Conservation (phyloP, 1,140 invertebrate species). For the Pteromalus puparum region DNA sequence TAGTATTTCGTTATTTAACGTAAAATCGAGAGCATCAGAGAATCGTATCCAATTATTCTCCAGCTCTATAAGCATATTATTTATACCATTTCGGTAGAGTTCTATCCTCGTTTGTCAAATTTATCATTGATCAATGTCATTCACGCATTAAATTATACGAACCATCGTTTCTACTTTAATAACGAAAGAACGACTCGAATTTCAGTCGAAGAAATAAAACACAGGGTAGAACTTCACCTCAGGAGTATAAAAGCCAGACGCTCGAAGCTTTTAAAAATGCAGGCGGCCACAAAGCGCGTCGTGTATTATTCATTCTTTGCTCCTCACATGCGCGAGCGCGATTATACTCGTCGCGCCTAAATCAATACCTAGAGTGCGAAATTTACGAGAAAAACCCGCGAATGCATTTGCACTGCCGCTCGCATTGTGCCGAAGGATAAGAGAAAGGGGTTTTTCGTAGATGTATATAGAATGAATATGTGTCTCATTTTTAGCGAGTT, state of each 20-base stretch:
- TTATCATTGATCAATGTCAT: neutral
- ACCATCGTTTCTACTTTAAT: neutral
- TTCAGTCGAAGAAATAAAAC: neutral
- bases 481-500: neutral
- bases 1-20: constrained; percentile 26
- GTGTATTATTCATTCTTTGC: neutral
- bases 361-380: constrained; percentile 13
- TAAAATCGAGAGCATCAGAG: neutral
- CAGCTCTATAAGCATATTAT: neutral
- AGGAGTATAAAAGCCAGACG: constrained; percentile 6
- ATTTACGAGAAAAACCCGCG: neutral
- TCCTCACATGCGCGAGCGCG: neutral
- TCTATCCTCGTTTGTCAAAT: neutral
- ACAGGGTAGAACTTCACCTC: neutral
- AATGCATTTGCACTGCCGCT: neutral
- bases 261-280: constrained; percentile 1
- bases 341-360: neutral
- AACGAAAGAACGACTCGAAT: neutral
- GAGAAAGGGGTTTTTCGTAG: neutral
- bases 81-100: neutral
- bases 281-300: neutral
- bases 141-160: neutral
- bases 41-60: neutral
- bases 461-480: constrained; percentile 27
- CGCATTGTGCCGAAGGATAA: neutral